phyloP scores from a whole-genome alignment of 1,140 invertebrate genomes.

The Pseudoatta argentina region DNA sequence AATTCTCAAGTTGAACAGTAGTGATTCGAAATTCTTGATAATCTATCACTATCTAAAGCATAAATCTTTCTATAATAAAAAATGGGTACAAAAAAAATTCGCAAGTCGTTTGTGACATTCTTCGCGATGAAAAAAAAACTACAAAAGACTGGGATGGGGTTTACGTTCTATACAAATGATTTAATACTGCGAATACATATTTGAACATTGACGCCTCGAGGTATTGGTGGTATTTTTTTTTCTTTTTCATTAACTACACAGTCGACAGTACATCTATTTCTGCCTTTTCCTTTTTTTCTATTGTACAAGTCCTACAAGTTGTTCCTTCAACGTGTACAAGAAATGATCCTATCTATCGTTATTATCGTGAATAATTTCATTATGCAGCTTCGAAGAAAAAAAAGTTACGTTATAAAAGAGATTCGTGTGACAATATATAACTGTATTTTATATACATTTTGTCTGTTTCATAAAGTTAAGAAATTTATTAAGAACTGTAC shows the following conservation, averaged over 20 bases:
- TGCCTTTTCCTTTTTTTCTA: conserved; percentile 43
- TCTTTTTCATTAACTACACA: conserved; percentile 65
- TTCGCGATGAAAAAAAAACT: conserved; percentile 63
- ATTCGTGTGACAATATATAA: not conserved
- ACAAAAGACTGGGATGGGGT: conserved; percentile 68
- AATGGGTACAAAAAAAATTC: not conserved
- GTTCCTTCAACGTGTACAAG: conserved; percentile 31
- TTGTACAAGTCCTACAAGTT: conserved; percentile 50
- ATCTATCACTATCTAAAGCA: not conserved
- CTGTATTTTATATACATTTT: conserved; percentile 12
- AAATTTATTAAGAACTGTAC: not conserved
- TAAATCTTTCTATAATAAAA: not conserved
- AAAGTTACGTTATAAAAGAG: not conserved
- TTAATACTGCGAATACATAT: conserved; percentile 82
- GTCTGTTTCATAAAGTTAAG: not conserved
- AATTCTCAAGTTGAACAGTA: not conserved
- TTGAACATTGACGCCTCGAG: conserved; percentile 63
- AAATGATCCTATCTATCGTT: conserved; percentile 45
- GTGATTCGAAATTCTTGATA: not conserved
- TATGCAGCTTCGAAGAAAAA: conserved; percentile 19
- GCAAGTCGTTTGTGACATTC: not conserved
- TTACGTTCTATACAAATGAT: conserved; percentile 79
- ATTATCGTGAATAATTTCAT: conserved; percentile 34
- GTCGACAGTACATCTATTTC: conserved; percentile 71
- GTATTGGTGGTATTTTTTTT: conserved; percentile 41